Evolutionary conservation across 2,888 invertebrate species (phyloP).

Genomic region (Leuctra nigra): DNA sequence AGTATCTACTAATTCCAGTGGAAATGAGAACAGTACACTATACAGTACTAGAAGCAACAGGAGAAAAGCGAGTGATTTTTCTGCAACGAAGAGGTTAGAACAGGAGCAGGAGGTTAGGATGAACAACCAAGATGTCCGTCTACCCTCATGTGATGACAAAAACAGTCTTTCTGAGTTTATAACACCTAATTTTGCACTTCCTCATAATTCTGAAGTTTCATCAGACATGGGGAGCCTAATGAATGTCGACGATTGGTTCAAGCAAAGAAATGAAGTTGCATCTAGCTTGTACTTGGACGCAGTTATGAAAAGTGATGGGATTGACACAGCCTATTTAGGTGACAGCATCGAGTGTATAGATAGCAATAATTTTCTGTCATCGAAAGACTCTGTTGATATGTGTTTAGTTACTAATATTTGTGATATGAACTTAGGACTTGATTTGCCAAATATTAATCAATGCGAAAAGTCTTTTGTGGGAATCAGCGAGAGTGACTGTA

Average conservation of each 20-base stretch:
- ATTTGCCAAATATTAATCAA: constrained; percentile 15
- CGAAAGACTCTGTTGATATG: constrained; percentile 26
- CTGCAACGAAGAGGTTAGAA: no score
- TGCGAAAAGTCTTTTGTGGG: constrained; percentile 10
- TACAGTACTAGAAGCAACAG: no score
- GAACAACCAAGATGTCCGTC: not conserved
- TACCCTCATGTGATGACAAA: constrained; percentile 5
- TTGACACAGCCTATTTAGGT: constrained; percentile 21
- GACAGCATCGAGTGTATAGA: constrained; percentile 20
- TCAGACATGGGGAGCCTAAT: constrained; percentile 14
- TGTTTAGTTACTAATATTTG: constrained; percentile 25
- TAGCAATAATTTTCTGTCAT: constrained; percentile 22
- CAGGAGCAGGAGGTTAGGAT: constrained; percentile 8
- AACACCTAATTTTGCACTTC: constrained; percentile 14
- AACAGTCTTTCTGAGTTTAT: constrained; percentile 2
- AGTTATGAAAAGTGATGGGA: constrained; percentile 29
- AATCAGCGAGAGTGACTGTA: constrained; percentile 19
- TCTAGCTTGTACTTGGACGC: constrained; percentile 36
- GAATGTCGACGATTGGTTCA: constrained; percentile 39
- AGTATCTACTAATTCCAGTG: no score
- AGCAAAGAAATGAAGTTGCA: constrained; percentile 35
- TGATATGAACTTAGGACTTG: constrained; percentile 22
- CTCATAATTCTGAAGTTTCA: constrained; percentile 7
- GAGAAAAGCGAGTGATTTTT: no score
- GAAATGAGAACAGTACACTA: no score